A percentile compares a stretch with the other conserved stretches of the same genome.
Evolutionary conservation across 2,888 invertebrate species (phyloP).

Genomic region (Nasonia oneida): DNA sequence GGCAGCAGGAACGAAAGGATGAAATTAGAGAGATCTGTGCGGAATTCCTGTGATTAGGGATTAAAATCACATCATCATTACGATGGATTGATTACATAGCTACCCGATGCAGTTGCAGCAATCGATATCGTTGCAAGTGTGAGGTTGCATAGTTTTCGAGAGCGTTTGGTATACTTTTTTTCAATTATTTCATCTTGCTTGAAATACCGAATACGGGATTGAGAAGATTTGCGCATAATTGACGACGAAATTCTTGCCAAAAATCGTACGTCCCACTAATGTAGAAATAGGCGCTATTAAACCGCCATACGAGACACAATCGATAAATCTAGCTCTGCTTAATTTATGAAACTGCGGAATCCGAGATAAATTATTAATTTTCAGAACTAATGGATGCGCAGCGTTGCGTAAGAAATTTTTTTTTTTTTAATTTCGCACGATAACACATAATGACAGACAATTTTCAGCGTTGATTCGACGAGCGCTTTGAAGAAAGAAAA

Average conservation of each 20-base stretch:
- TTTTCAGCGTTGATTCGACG: neutral
- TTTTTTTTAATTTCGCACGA: neutral
- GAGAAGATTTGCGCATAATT: neutral
- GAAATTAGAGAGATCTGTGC: neutral
- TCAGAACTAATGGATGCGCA: neutral
- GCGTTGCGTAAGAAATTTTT: neutral
- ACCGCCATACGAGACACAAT: neutral
- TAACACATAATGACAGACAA: neutral
- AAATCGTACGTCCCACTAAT: neutral
- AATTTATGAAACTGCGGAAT: neutral
- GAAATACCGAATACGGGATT: neutral
- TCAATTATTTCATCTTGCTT: neutral
- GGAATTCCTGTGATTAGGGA: neutral
- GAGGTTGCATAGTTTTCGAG: neutral
- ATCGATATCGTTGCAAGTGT: neutral
- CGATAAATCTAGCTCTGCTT: neutral
- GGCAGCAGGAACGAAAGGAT: neutral
- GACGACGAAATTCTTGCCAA: neutral
- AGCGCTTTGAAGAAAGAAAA: neutral
- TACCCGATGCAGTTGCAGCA: neutral
- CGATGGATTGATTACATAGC: neutral
- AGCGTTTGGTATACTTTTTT: no score
- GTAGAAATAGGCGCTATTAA: neutral
- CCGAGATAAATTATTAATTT: neutral
- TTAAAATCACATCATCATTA: constrained; percentile 12